These are phyloP conservation scores for Podotricha telesiphe DNA, from an alignment of 2,888 invertebrate species.

Conservation along the genomic window DNA sequence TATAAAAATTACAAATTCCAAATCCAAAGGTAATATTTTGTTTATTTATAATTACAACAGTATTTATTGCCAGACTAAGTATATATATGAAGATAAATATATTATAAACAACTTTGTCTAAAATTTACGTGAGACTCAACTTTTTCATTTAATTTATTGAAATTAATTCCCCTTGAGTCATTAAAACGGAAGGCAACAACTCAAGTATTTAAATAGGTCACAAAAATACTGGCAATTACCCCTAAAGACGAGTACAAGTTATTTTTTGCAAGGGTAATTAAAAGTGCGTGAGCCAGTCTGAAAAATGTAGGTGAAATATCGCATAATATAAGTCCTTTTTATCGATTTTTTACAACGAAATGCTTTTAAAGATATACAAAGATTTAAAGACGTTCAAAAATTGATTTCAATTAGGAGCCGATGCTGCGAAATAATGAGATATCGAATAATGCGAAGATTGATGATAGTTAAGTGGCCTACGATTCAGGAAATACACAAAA, in stretches of 20 bases:
- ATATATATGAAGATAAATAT: too few species aligned
- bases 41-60: too few species aligned
- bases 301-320: not conserved
- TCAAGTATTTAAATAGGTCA: slow-evolving; percentile 19
- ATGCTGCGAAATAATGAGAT: slow-evolving; percentile 19
- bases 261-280: slow-evolving; percentile 20
- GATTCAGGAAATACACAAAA: not conserved
- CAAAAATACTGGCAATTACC: slow-evolving; percentile 3
- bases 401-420: slow-evolving; percentile 22
- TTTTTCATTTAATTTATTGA: slow-evolving; percentile 19
- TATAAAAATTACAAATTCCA: too few species aligned
- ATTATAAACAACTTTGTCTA: not conserved
- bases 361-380: slow-evolving; percentile 15
- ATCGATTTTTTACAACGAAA: slow-evolving; percentile 13
- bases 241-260: slow-evolving; percentile 2
- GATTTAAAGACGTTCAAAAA: slow-evolving; percentile 11
- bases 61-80: too few species aligned
- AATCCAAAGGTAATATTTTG: too few species aligned
- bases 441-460: slow-evolving; percentile 11
- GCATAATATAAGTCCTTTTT: not conserved
- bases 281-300: not conserved
- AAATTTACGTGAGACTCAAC: not conserved
- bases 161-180: slow-evolving; percentile 16
- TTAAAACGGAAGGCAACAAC: slow-evolving; percentile 1
- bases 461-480: slow-evolving; percentile 17